Percentiles rank a stretch among this genome's conserved stretches.
phyloP scores from a whole-genome alignment of 64 coral and sea anemone genomes.

The Montipora cactus region DNA sequence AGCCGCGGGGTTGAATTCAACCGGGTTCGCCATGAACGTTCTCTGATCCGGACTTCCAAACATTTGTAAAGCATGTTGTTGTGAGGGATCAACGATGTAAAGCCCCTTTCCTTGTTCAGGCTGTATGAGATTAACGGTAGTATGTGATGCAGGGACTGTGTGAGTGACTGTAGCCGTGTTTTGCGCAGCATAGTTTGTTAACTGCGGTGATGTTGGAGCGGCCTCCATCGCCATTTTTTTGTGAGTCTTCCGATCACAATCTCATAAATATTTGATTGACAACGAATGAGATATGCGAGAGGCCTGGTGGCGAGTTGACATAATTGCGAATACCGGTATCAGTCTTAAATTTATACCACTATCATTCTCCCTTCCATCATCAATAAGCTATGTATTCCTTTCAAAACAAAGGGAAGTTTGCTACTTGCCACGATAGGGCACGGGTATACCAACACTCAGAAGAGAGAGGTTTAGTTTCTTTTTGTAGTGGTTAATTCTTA shows the following conservation, averaged over 20 bases:
- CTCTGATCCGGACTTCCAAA: constrained; percentile 93
- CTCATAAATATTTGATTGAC: constrained; percentile 99
- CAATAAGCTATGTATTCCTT: too few relatives aligned
- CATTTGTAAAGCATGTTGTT: constrained; percentile 96
- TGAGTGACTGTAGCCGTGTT: constrained; percentile 89
- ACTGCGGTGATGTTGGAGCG: constrained; percentile 94
- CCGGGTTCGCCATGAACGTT: constrained; percentile 88
- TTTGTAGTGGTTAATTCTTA: too few relatives aligned
- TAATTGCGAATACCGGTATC: too few relatives aligned
- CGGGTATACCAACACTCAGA: background rate
- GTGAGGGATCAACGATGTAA: constrained; percentile 97
- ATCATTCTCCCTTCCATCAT: too few relatives aligned
- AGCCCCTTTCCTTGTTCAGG: constrained; percentile 96
- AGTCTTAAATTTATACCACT: too few relatives aligned
- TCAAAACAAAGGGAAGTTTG: background rate
- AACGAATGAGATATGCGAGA: constrained; percentile 18
- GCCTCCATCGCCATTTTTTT: constrained; percentile 99
- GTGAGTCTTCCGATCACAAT: constrained; percentile 62
- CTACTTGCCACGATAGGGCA: background rate
- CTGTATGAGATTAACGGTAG: constrained; percentile 94
- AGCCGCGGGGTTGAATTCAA: constrained; percentile 89
- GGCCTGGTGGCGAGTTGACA: background rate
- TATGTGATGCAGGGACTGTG: constrained; percentile 87
- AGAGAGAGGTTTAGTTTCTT: too few relatives aligned
- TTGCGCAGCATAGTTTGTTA: constrained; percentile 91